A percentile compares a stretch with the other conserved stretches of the same genome.
Conservation (phyloP, 2,888 invertebrate species). For the Drosophila picticornis region DNA sequence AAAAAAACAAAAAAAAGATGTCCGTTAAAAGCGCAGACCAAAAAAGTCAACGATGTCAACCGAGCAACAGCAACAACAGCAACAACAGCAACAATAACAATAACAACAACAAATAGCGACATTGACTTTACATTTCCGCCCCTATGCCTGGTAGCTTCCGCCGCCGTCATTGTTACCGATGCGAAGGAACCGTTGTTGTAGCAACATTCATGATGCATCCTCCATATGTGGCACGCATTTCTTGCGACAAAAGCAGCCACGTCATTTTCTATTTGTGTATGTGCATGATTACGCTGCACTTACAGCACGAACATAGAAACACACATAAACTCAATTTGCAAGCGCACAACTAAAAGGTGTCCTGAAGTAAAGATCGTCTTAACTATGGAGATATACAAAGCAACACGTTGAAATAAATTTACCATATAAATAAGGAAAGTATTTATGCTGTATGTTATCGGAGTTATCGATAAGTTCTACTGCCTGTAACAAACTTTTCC, state of each 20-base stretch:
- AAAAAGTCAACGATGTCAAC: slow-evolving; percentile 29
- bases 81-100: slow-evolving; percentile 12
- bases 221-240: slow-evolving; percentile 52
- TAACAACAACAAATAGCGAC: slow-evolving; percentile 38
- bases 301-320: slow-evolving; percentile 27
- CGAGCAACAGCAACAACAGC: slow-evolving; percentile 8
- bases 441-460: neutral
- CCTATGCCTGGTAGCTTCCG: slow-evolving; percentile 73
- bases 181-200: slow-evolving; percentile 43
- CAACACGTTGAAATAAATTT: neutral
- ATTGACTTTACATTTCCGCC: slow-evolving; percentile 80
- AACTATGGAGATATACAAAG: neutral
- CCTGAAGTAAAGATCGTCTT: neutral
- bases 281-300: slow-evolving; percentile 22
- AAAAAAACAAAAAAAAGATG: slow-evolving; percentile 1
- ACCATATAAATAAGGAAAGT: too few relatives aligned
- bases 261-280: neutral
- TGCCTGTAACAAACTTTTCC: neutral
- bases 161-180: slow-evolving; percentile 42
- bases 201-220: slow-evolving; percentile 38
- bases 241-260: slow-evolving; percentile 21
- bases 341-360: neutral
- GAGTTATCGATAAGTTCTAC: neutral
- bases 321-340: neutral
- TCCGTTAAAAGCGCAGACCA: neutral